phyloP scores from a whole-genome alignment of 2,797 vertebrate species.

The Pachyuromys duprasi region DNA sequence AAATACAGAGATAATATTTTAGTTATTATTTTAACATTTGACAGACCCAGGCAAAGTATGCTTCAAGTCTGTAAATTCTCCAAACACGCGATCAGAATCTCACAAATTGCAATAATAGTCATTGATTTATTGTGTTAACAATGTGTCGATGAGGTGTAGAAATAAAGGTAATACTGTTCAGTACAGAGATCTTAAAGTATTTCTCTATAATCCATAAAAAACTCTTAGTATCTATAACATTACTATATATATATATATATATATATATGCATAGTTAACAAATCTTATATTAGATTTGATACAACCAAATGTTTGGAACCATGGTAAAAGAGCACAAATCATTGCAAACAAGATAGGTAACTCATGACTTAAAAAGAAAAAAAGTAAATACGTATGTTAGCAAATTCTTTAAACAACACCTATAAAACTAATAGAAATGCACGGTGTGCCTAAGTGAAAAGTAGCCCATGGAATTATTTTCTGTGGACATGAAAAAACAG shows the following conservation, averaged over 20 bases:
- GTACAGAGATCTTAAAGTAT: constrained; percentile 64
- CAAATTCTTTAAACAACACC: constrained; percentile 10
- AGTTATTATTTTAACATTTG: constrained; percentile 77
- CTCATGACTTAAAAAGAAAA: background rate
- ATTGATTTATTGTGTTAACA: constrained; percentile 88
- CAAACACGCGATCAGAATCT: constrained; percentile 86
- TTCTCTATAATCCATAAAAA: constrained; percentile 56
- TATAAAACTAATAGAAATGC: constrained; percentile 17
- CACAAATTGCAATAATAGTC: constrained; percentile 89
- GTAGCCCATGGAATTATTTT: background rate
- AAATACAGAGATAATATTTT: background rate
- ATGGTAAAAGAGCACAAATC: background rate
- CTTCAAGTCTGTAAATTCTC: constrained; percentile 85
- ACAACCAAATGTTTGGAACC: constrained; percentile 42
- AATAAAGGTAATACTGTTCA: constrained; percentile 84
- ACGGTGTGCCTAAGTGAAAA: background rate
- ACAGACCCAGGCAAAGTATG: constrained; percentile 78
- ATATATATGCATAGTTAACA: background rate
- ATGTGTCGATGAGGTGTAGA: constrained; percentile 86
- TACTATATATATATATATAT: background rate
- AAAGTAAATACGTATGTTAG: background rate
- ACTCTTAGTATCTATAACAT: constrained; percentile 54
- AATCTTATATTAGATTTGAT: background rate
- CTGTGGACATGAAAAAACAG: background rate
- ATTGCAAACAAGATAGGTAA: constrained; percentile 4